Evolutionary conservation across 2,797 vertebrate species (phyloP).

Genomic region (Diglossa cyanea): DNA sequence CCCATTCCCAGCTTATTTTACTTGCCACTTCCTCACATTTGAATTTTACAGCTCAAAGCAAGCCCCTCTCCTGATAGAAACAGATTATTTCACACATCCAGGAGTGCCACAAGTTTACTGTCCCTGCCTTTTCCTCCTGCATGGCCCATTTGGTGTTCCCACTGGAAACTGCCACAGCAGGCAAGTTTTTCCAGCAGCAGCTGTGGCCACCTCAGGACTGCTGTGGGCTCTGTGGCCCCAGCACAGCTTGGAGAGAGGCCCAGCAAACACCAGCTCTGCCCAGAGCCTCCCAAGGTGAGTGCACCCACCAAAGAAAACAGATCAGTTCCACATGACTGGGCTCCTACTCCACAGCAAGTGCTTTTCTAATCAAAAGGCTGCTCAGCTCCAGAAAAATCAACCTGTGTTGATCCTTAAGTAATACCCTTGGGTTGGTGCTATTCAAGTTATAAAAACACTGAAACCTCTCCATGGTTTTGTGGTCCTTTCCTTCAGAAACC

Average conservation of each 20-base stretch:
- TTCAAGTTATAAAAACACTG: not conserved
- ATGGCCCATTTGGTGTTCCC: not conserved
- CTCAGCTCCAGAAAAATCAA: not conserved
- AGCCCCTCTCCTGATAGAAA: not conserved
- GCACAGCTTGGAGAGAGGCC: not conserved
- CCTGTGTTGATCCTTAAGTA: not conserved
- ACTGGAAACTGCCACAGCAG: not conserved
- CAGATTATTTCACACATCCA: not conserved
- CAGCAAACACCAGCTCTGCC: not conserved
- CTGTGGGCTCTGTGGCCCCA: not conserved
- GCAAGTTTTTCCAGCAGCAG: not conserved
- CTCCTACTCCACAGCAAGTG: not conserved
- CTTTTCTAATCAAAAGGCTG: not conserved
- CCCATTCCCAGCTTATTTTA: not conserved
- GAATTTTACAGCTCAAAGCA: not conserved
- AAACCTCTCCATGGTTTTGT: not conserved
- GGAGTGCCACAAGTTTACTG: not conserved
- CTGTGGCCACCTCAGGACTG: not conserved
- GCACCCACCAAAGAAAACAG: not conserved
- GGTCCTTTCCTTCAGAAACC: constrained; percentile 22
- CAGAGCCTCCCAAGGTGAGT: not conserved
- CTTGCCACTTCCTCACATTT: not conserved
- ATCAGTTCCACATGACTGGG: not conserved
- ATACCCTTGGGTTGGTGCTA: not conserved
- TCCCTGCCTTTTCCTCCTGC: not conserved